phyloP scores from a whole-genome alignment of 2,888 invertebrate species.

The Latheticus oryzae region DNA sequence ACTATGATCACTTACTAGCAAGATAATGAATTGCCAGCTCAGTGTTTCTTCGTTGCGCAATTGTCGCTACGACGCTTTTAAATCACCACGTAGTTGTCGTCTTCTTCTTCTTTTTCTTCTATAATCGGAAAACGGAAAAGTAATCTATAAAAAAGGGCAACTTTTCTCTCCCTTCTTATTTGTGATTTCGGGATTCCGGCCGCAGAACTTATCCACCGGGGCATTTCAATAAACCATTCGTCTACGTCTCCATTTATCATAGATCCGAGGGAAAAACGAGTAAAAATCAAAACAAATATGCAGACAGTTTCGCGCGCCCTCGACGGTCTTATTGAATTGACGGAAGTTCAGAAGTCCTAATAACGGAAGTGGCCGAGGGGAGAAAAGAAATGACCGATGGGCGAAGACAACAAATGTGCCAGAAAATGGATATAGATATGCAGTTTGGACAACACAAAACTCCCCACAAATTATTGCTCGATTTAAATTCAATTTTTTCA shows the following conservation, averaged over 20 bases:
- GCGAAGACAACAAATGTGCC: not conserved
- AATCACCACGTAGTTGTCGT: slow-evolving; percentile 48
- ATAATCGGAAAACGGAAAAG: slow-evolving; percentile 58
- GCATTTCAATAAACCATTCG: slow-evolving; percentile 65
- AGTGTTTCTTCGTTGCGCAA: slow-evolving; percentile 21
- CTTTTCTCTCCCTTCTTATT: slow-evolving; percentile 53
- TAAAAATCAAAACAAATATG: slow-evolving; percentile 65
- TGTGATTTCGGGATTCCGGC: slow-evolving; percentile 55
- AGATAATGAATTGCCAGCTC: slow-evolving; percentile 33
- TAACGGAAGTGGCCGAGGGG: slow-evolving; percentile 56
- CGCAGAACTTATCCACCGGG: slow-evolving; percentile 59
- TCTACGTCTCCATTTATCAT: slow-evolving; percentile 62
- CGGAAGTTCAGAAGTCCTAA: slow-evolving; percentile 57
- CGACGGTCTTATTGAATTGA: slow-evolving; percentile 59
- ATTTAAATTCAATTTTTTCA: too few relatives aligned
- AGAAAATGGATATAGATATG: slow-evolving; percentile 14
- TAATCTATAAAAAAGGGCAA: slow-evolving; percentile 53
- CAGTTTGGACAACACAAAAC: not conserved
- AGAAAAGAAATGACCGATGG: slow-evolving; percentile 56
- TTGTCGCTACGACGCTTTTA: slow-evolving; percentile 16
- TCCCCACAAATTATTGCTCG: too few relatives aligned
- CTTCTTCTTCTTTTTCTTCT: slow-evolving; percentile 42
- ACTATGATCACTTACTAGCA: slow-evolving; percentile 39
- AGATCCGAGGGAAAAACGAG: slow-evolving; percentile 55
- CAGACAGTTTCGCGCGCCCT: slow-evolving; percentile 60